Evolutionary conservation across 2,888 invertebrate genomes (phyloP).

Genomic region (Melipona bicolor): DNA sequence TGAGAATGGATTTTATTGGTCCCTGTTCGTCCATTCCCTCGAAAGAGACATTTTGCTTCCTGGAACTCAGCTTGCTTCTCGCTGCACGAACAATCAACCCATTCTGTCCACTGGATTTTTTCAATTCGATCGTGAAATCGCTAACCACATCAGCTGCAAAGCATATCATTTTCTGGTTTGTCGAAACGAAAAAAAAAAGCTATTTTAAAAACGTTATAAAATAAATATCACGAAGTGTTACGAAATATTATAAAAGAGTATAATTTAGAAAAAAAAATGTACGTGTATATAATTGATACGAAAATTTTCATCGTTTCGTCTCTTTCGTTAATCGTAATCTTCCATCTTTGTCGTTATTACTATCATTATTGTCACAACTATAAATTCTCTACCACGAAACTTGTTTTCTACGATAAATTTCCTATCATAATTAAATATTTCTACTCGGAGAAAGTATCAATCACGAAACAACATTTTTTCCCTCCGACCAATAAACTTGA

Average conservation of each 20-base stretch:
- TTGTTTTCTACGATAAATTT: background rate
- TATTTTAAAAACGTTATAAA: background rate
- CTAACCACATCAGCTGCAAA: constrained; percentile 77
- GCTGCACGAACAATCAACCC: constrained; percentile 80
- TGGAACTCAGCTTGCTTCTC: constrained; percentile 77
- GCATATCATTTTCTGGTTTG: background rate
- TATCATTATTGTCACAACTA: background rate
- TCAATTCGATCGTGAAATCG: constrained; percentile 81
- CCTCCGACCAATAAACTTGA: background rate
- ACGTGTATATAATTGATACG: background rate
- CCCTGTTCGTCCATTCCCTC: constrained; percentile 81
- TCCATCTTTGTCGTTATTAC: background rate
- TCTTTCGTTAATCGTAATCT: background rate
- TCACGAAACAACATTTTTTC: background rate
- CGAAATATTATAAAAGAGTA: too few species aligned
- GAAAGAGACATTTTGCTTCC: constrained; percentile 73
- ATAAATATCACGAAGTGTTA: too few species aligned
- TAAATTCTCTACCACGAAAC: background rate
- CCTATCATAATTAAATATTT: background rate
- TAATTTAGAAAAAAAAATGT: background rate
- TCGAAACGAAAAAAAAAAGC: too few species aligned
- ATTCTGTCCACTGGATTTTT: constrained; percentile 73
- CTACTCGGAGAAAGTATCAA: background rate
- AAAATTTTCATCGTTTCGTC: too few species aligned
- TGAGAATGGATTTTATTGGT: constrained; percentile 77